A percentile compares a stretch with the other conserved stretches of the same genome.
These are phyloP conservation scores for Ciconia maguari DNA, from an alignment of 2,113 vertebrate genomes.

Conservation along the genomic window DNA sequence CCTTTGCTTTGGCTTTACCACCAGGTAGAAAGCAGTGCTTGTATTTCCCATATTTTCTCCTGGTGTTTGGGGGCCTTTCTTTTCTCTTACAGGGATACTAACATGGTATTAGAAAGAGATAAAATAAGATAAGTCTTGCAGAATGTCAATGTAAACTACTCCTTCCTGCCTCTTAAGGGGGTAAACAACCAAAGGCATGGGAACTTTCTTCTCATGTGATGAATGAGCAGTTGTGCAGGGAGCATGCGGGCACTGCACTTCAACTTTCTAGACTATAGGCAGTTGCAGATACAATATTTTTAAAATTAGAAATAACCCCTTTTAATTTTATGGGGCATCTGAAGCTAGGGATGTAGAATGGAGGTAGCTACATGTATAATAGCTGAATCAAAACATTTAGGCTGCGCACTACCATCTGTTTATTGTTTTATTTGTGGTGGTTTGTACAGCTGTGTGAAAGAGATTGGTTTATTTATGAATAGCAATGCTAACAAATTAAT, in stretches of 20 bases:
- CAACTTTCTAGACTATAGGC: not conserved
- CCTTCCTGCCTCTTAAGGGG: not conserved
- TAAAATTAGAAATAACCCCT: not conserved
- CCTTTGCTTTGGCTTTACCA: not conserved
- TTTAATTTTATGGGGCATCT: not conserved
- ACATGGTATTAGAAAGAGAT: not conserved
- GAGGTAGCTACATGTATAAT: not conserved
- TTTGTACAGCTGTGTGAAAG: not conserved
- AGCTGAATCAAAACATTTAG: not conserved
- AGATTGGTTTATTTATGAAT: not conserved
- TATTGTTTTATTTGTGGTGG: not conserved
- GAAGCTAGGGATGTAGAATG: not conserved
- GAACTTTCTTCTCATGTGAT: not conserved
- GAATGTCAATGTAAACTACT: not conserved
- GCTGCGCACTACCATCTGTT: not conserved
- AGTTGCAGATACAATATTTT: not conserved
- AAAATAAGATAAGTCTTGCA: not conserved
- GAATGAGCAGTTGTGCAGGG: not conserved
- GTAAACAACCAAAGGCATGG: not conserved
- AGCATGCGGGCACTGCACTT: not conserved
- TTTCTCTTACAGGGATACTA: not conserved
- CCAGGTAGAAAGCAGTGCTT: not conserved
- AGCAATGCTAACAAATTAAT: slow-evolving; percentile 18
- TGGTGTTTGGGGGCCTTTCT: not conserved
- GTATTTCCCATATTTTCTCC: not conserved